These are phyloP conservation scores for Apogon hyalosoma DNA, from an alignment of 2,797 vertebrate genomes.

Conservation along the genomic window DNA sequence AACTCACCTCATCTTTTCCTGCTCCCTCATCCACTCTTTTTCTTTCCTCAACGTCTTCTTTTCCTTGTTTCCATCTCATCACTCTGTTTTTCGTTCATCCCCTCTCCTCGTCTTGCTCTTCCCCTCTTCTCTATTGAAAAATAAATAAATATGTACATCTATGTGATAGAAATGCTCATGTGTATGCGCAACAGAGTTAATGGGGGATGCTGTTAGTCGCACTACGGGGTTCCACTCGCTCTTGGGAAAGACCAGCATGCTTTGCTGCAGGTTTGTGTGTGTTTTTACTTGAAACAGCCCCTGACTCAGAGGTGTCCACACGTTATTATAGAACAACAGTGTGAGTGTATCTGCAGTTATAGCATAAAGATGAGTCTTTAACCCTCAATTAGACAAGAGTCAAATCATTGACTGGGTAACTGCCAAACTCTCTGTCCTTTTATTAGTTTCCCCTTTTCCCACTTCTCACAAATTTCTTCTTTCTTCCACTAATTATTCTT, in stretches of 20 bases:
- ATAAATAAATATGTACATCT: constrained; percentile 20
- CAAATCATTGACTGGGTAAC: constrained; percentile 42
- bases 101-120: neutral
- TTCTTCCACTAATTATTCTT: constrained; percentile 14
- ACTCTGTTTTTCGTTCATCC: neutral
- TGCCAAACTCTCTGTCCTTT: constrained; percentile 31
- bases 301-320: constrained; percentile 50
- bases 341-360: constrained; percentile 25
- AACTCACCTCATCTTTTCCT: neutral
- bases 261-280: constrained; percentile 58
- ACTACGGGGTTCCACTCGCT: constrained; percentile 55
- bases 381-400: constrained; percentile 63
- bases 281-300: constrained; percentile 34
- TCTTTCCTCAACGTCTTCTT: neutral
- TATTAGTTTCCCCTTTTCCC: neutral
- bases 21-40: no score
- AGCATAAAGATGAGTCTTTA: constrained; percentile 48
- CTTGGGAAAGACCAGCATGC: constrained; percentile 61
- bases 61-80: neutral
- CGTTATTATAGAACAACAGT: constrained; percentile 50
- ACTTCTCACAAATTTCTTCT: neutral
- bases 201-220: constrained; percentile 67
- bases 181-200: constrained; percentile 62
- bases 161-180: neutral
- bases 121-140: constrained; percentile 5